Evolutionary conservation across 2,888 invertebrate genomes (phyloP), one percentile per base, ranked within the genome.

Genomic region (Lepidochrysops patricia): DNA sequence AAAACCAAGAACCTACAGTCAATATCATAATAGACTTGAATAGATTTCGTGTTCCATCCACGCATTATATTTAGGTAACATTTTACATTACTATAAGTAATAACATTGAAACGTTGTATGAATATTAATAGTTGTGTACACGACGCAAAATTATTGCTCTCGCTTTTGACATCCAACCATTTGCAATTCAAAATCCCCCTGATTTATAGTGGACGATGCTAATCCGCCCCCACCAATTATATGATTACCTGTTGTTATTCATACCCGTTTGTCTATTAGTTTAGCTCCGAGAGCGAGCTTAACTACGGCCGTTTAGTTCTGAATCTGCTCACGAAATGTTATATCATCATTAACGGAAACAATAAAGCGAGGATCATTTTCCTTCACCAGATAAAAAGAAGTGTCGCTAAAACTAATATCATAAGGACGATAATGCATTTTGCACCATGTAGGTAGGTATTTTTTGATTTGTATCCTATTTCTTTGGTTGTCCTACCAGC

Each of bases 81-180:
- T 65, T 63, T 61, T 60, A 61, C 48, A 57, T 54, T 48, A 50
- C 58, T 64, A 64, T 62, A 61, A 58, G 60, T 34, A 62, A 60
- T 57, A 62, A 43, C 19, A 43, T 43, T 43, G 43, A 43, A 19
- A 19, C 43, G 43, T 19, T 62, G 67, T 65, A 68, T 68, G 68
- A 64, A 68, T 68, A 68, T 68, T 68, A 66, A 68, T 66, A 61
- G 61, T 62, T 61, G 61, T 64, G 65, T 67, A 67, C 66, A 65
- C 35, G 65, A 65, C 65, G 64, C 60, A 63, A 64, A 68, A 67
- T 68, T 66, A 68, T 68, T 66, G 64, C 67, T 64, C 64, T 62
- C 61, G 68, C 65, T 65, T 68, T 66, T 68, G 68, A 68, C 68
- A 66, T 66, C 62, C 63, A 63, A 64, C 62, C 63, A 68, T 68